Evolutionary conservation across 2,888 invertebrate genomes (phyloP).

Genomic region (Horisme vitalbata): DNA sequence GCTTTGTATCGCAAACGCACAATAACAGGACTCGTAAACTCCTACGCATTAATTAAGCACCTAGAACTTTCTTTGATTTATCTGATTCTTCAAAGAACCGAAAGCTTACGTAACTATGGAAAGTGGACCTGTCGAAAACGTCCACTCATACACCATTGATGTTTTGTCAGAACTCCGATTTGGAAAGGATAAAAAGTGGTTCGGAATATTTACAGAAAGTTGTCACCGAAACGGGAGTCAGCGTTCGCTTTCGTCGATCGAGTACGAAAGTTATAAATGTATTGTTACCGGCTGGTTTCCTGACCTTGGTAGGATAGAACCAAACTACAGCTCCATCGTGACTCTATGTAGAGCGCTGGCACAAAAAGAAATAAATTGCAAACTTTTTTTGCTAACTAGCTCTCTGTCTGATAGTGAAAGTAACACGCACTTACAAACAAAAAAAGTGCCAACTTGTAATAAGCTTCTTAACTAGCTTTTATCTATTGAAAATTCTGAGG

Average conservation of each 20-base stretch:
- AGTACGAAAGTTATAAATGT: conserved; percentile 63
- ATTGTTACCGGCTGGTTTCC: conserved; percentile 65
- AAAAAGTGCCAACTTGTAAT: conserved; percentile 35
- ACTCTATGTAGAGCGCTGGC: conserved; percentile 62
- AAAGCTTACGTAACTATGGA: conserved; percentile 64
- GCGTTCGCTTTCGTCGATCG: conserved; percentile 75
- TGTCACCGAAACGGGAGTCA: conserved; percentile 70
- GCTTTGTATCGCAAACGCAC: conserved; percentile 23
- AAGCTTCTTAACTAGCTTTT: conserved; percentile 36
- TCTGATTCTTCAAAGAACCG: conserved; percentile 50
- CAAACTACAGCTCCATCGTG: conserved; percentile 58
- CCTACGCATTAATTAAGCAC: conserved; percentile 63
- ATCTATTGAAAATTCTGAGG: conserved; percentile 39
- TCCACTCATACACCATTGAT: conserved; percentile 65
- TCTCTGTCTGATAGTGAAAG: conserved; percentile 67
- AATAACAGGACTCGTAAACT: conserved; percentile 44
- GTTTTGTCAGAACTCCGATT: conserved; percentile 68
- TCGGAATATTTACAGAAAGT: conserved; percentile 70
- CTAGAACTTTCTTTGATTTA: conserved; percentile 57
- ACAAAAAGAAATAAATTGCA: conserved; percentile 64
- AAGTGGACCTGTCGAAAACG: conserved; percentile 65
- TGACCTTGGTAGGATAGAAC: conserved; percentile 67
- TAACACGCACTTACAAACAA: conserved; percentile 37
- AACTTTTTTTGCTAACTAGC: conserved; percentile 56
- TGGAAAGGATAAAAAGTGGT: conserved; percentile 77